phyloP scores from a whole-genome alignment of 2,888 invertebrate species.

The Boloria euphrosyne region DNA sequence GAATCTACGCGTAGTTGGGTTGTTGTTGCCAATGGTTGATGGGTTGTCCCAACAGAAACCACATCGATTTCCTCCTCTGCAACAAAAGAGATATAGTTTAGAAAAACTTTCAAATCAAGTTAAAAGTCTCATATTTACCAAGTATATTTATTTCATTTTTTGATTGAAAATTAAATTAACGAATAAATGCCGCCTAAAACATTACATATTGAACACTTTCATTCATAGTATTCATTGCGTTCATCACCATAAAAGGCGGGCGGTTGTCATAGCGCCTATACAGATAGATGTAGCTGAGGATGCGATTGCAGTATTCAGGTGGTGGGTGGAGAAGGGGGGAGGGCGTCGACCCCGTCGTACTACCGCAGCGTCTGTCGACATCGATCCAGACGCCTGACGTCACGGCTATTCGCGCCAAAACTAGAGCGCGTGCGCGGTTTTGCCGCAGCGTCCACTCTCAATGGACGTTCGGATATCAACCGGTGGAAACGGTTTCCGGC shows the following conservation, averaged over 20 bases:
- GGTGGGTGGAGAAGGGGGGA: constrained; percentile 60
- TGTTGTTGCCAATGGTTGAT: constrained; percentile 57
- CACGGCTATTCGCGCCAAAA: constrained; percentile 82
- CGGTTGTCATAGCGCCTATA: constrained; percentile 64
- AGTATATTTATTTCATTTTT: constrained; percentile 13
- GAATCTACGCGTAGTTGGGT: constrained; percentile 66
- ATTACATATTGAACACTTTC: constrained; percentile 59
- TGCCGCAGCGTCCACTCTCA: constrained; percentile 79
- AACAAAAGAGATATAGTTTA: constrained; percentile 70
- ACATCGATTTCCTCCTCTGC: constrained; percentile 94
- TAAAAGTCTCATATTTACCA: no score
- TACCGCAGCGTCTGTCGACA: constrained; percentile 82
- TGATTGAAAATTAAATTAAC: constrained; percentile 20
- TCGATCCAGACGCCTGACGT: constrained; percentile 83
- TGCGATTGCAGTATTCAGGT: constrained; percentile 79
- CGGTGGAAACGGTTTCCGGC: constrained; percentile 74
- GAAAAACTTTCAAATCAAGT: constrained; percentile 13
- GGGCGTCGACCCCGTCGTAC: constrained; percentile 80
- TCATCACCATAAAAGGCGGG: constrained; percentile 70
- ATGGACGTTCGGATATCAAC: constrained; percentile 72
- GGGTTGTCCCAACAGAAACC: constrained; percentile 84
- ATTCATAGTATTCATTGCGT: constrained; percentile 68
- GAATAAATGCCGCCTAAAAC: constrained; percentile 50
- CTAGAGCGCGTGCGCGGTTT: constrained; percentile 77
- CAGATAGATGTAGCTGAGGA: constrained; percentile 66